Conservation (phyloP, 2,797 vertebrate genomes). For the Anas bernieri region DNA sequence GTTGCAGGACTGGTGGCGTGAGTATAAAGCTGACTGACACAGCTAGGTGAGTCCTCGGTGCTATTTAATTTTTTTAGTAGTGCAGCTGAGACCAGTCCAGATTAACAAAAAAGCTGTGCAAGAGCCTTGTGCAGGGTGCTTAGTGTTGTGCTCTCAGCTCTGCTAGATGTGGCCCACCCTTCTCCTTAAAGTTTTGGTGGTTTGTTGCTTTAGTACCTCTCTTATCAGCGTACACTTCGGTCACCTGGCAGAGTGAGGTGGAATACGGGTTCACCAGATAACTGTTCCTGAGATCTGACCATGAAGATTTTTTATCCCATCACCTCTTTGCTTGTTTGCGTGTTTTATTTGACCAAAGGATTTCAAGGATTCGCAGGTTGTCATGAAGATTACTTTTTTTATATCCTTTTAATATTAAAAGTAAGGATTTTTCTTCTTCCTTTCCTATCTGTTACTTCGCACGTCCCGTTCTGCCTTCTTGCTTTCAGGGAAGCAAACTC, state of each 20-base stretch:
- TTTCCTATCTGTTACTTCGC: not conserved
- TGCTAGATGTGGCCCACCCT: not conserved
- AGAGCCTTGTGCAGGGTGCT: accelerated
- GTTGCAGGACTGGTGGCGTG: not conserved
- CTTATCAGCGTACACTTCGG: not conserved
- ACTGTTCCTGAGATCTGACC: not conserved
- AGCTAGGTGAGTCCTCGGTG: not conserved
- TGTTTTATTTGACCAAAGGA: not conserved
- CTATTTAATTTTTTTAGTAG: too few species aligned
- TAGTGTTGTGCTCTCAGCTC: not conserved
- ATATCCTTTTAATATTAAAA: not conserved
- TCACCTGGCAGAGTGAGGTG: not conserved
- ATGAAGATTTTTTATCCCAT: conserved; percentile 7
- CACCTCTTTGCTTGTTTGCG: not conserved
- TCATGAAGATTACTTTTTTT: not conserved
- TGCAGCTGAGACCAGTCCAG: not conserved
- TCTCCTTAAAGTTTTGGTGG: not conserved
- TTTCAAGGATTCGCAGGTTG: not conserved
- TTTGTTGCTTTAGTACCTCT: not conserved
- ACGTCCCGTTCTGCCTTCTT: not conserved
- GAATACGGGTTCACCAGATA: not conserved
- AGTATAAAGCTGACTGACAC: not conserved
- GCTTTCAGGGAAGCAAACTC: not conserved
- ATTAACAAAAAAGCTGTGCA: not conserved
- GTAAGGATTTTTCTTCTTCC: not conserved